Conservation (phyloP, 2,797 vertebrate species). For the Halcyon badia region DNA sequence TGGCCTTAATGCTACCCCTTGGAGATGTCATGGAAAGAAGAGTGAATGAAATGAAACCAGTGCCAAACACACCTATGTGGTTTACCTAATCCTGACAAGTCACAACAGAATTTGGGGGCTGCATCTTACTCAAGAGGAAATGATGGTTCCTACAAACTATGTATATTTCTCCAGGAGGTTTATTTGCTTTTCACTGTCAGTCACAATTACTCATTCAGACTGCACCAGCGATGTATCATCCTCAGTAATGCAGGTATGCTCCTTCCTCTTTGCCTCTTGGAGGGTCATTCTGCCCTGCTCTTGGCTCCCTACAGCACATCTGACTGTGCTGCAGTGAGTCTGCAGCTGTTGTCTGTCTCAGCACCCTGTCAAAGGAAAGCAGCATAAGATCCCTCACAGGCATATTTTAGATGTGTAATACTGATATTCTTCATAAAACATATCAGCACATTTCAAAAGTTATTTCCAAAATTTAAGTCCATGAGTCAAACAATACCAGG, state of each 20-base stretch:
- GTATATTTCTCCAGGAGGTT: background rate
- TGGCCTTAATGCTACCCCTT: background rate
- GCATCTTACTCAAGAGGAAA: slow-evolving; percentile 56
- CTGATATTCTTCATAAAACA: slow-evolving; percentile 9
- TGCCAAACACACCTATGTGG: background rate
- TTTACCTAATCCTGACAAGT: slow-evolving; percentile 34
- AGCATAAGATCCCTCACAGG: background rate
- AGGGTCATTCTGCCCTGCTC: background rate
- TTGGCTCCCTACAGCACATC: background rate
- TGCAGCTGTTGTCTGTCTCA: slow-evolving; percentile 23
- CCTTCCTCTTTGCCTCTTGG: slow-evolving; percentile 1
- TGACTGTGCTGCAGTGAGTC: background rate
- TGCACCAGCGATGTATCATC: background rate
- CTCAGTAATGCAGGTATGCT: background rate
- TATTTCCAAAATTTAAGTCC: slow-evolving; percentile 6
- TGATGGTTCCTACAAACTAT: background rate
- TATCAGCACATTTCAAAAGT: slow-evolving; percentile 16
- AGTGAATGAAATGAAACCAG: background rate
- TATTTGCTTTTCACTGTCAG: background rate
- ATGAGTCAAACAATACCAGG: background rate
- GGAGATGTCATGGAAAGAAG: background rate
- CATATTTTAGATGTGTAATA: slow-evolving; percentile 1
- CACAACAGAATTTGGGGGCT: background rate
- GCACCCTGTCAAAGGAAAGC: slow-evolving; percentile 12
- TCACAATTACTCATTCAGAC: slow-evolving; percentile 33